phyloP scores from a whole-genome alignment of 2,113 vertebrate species.

The Grantiella picta region DNA sequence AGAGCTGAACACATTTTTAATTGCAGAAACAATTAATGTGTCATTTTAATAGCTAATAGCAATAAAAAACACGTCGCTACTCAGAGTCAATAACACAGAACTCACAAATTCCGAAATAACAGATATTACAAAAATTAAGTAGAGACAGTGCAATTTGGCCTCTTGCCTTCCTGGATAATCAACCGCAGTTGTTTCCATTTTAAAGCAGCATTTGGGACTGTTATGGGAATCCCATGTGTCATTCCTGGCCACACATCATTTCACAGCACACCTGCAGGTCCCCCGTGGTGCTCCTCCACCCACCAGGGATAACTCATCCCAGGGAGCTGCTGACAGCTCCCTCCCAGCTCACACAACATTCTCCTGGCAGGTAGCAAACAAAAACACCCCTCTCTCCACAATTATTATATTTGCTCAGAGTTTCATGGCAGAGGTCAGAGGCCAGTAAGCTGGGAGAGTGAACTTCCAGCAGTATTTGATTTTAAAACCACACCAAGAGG shows the following conservation, averaged over 20 bases:
- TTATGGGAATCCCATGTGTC: background rate
- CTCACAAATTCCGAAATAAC: background rate
- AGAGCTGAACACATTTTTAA: slow-evolving; percentile 10
- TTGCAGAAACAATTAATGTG: slow-evolving; percentile 52
- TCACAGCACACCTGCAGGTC: background rate
- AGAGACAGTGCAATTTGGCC: background rate
- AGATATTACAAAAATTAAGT: background rate
- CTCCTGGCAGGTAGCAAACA: background rate
- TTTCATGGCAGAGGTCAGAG: background rate
- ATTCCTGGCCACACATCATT: background rate
- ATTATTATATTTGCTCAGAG: background rate
- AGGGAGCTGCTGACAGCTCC: background rate
- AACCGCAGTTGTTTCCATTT: background rate
- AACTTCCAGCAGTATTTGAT: background rate
- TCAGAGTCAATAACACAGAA: background rate
- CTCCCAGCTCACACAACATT: background rate
- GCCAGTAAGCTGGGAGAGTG: background rate
- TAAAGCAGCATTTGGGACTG: background rate
- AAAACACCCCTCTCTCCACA: background rate
- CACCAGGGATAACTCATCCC: background rate
- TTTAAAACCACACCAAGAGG: background rate
- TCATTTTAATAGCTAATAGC: slow-evolving; percentile 45
- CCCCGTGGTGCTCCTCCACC: background rate
- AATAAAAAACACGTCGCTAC: background rate
- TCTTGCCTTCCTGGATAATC: background rate